phyloP scores from a whole-genome alignment of 2,113 vertebrate species.

The Ammodytes dubius region DNA sequence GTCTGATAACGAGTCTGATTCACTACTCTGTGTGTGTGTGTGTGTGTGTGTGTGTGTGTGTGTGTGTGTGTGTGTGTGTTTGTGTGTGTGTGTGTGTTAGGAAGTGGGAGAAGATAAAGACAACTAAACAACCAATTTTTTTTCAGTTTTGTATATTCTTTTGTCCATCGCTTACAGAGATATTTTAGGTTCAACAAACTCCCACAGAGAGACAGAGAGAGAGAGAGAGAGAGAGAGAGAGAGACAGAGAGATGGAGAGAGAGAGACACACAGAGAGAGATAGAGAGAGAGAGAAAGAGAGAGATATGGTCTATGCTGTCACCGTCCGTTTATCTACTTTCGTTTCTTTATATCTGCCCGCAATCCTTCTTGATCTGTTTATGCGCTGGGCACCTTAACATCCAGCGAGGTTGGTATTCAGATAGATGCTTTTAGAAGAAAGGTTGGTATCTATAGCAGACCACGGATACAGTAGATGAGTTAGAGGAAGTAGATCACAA shows the following conservation, averaged over 20 bases:
- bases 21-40: background rate
- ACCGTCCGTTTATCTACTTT: constrained; percentile 45
- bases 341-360: constrained; percentile 33
- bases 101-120: constrained; percentile 46
- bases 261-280: no score
- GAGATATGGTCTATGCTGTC: constrained; percentile 19
- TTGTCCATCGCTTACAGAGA: constrained; percentile 11
- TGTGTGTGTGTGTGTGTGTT: no score
- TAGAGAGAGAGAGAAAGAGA: no score
- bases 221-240: no score
- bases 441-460: constrained; percentile 8
- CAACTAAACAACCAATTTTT: constrained; percentile 21
- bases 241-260: no score
- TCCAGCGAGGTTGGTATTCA: constrained; percentile 54
- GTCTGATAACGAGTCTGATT: constrained; percentile 36
- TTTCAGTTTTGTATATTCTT: constrained; percentile 11
- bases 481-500: constrained; percentile 32
- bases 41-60: no score
- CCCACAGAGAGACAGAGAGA: constrained; percentile 8
- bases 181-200: constrained; percentile 18
- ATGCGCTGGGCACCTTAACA: constrained; percentile 52
- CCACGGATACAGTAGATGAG: constrained; percentile 20
- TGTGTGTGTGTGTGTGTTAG: constrained; percentile 13
- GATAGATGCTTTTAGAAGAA: constrained; percentile 60
- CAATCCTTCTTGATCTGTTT: constrained; percentile 59